Evolutionary conservation across 2,888 invertebrate species (phyloP), one percentile per base, ranked within the genome.

Genomic region (Alloscopus bannaensis): DNA sequence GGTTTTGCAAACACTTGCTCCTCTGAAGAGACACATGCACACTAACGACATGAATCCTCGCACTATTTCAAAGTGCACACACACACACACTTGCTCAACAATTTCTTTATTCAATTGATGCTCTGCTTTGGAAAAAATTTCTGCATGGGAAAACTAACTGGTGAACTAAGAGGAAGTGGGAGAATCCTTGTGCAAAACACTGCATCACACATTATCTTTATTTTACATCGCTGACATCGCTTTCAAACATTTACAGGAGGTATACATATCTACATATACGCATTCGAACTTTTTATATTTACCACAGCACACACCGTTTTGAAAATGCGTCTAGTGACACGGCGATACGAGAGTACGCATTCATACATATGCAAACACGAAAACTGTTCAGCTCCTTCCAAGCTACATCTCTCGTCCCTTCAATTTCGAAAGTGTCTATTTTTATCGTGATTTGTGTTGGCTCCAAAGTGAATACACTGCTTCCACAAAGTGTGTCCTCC

Each of bases 361-460:
- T 8, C 13, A 36, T 36, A 36, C 13, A 36, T 36, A 36, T 13
- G n/a, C n/a, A n/a, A 36, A 36, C 36, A 36, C 36, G 36, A 59
- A 36, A 59, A 59, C 45, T 47, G 16, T 65, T 26, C 65, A 45
- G 22, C 20, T 16, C 29, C n/a, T n/a, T n/a, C n/a, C n/a, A n/a
- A n/a, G 36, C 22, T 62, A 22, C 13, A 66, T 50, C 36, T 66
- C 31, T 52, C 52, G 66, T 28, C 66, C 66, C 66, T 66, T 66
- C 66, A 66, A 66, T 66, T 66, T 66, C 50, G 31, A 66, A 66
- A 29, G 52, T 66, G 66, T 66, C 66, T 66, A 66, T 66, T 66
- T 66, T 66, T 66, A 66, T 66, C 66, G 52, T 66, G 66, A 52
- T 66, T 66, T 66, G 50, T 66, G 66, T 66, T 66, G 45, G 64